Percentiles rank a stretch among this genome's conserved stretches.
phyloP scores from a whole-genome alignment of 2,113 vertebrate species.

The Melanostigma gelatinosum region DNA sequence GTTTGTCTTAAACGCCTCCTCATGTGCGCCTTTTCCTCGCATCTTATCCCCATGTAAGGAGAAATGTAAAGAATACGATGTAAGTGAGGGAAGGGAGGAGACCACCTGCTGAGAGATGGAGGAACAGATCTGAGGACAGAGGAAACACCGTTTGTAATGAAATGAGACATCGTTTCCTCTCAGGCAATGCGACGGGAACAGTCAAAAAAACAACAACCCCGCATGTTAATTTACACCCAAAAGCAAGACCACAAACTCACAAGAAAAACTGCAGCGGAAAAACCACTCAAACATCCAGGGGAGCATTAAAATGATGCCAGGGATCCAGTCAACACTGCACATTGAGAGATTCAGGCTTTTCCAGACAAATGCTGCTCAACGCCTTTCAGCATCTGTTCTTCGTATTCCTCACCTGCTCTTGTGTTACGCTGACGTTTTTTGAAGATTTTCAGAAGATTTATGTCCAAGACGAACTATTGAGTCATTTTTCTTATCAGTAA shows the following conservation, averaged over 20 bases:
- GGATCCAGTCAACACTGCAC: neutral
- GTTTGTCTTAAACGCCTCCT: neutral
- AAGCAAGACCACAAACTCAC: neutral
- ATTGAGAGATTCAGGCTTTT: constrained; percentile 3
- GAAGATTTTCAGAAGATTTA: constrained; percentile 19
- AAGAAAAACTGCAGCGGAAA: constrained; percentile 12
- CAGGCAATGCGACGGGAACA: neutral
- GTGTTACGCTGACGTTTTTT: neutral
- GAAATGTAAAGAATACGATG: neutral
- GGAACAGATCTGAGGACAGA: neutral
- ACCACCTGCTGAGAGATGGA: neutral
- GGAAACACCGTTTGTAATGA: neutral
- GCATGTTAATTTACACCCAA: neutral
- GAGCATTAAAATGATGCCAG: neutral
- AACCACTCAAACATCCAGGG: neutral
- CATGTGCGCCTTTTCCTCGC: neutral
- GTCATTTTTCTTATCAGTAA: neutral
- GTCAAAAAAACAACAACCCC: neutral
- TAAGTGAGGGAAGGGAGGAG: constrained; percentile 1
- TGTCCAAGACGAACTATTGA: neutral
- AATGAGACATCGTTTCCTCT: neutral
- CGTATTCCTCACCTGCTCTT: constrained; percentile 5
- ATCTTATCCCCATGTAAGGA: neutral
- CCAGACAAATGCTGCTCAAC: constrained; percentile 6
- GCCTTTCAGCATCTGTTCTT: neutral